Base-by-base conservation (phyloP, 2,113 vertebrate species). In the human region DNA sequence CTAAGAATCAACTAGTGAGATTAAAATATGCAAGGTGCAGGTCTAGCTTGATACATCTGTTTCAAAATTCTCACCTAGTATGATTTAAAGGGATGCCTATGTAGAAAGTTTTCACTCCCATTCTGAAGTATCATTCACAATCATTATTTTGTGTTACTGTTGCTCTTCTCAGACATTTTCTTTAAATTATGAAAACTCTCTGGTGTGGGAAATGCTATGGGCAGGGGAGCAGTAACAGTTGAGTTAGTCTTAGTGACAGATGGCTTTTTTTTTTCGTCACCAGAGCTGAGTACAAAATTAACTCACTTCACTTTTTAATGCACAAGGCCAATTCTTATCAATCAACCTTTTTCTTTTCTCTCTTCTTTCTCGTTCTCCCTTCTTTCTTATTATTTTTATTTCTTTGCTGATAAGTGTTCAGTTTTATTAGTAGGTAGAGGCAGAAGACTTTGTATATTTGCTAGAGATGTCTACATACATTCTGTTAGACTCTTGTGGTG, bases 171-270 rank as follows among this genome's bases (percentile, higher is more conserved):
- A 80, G 79, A 68, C 40, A n/a, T 35, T 38, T 45, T 22, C 32
- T 78, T 83, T 88, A 90, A 90, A 87, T 79, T 95, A 83, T 80
- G 75, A 72, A 93, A 94, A 32, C 52, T 87, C n/a, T 96, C 68
- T 90, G 45, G 27, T 32, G 70, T 88, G 45, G 16, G 32, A 32
- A 22, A 82, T 38, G 35, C 59, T 86, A 11, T 27, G 38, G 61
- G 12, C 2, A 0, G 12, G 35, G 32, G 38, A 83, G 12, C 35
- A 73, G 27, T 35, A 94, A 90, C 23, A 81, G 88, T 11, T 92
- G 59, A 92, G 35, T 78, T 92, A 68, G 18, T 96, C 40, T 79
- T 94, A 89, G 50, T 89, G 78, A 96, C 64, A 80, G 72, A 72
- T 61, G 59, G 5, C 40, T 81, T 27, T 82, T 84, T 82, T 84